These are phyloP conservation scores for Aphelinus atriplicis DNA, from an alignment of 1,140 invertebrate genomes.

Conservation along the genomic window DNA sequence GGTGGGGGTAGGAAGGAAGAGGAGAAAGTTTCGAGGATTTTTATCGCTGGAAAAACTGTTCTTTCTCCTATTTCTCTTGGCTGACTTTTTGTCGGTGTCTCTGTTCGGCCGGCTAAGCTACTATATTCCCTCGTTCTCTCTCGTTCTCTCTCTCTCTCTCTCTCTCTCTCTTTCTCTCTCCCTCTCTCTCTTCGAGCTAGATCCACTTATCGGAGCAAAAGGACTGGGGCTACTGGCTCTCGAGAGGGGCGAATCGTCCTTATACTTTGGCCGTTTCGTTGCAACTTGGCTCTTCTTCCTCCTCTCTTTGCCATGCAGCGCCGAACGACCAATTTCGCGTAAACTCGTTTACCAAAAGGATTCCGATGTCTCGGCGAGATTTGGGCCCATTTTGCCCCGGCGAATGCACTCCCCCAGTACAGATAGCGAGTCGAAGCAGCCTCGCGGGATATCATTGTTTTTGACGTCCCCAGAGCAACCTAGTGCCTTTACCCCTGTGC, in stretches of 20 bases:
- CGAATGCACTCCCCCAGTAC: not conserved
- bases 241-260: slow-evolving; percentile 22
- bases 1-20: not conserved
- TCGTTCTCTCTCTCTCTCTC: not conserved
- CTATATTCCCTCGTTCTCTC: slow-evolving; percentile 8
- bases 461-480: slow-evolving; percentile 6
- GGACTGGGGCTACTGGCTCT: not conserved
- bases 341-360: slow-evolving; percentile 39
- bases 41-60: slow-evolving; percentile 33
- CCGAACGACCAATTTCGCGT: slow-evolving; percentile 39
- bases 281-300: slow-evolving; percentile 36
- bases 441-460: slow-evolving; percentile 20
- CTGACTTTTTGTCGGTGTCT: slow-evolving; percentile 7
- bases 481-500: too few species aligned
- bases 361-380: slow-evolving; percentile 36
- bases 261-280: slow-evolving; percentile 35
- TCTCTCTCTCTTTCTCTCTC: too few species aligned
- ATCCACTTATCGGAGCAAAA: slow-evolving; percentile 13
- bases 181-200: too few species aligned
- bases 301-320: slow-evolving; percentile 35
- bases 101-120: slow-evolving; percentile 14
- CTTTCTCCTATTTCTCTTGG: slow-evolving; percentile 18
- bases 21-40: slow-evolving; percentile 26
- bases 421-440: slow-evolving; percentile 13
- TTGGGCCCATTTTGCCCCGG: slow-evolving; percentile 24